phyloP scores from a whole-genome alignment of 2,888 invertebrate species.

The Leistus spinibarbis region DNA sequence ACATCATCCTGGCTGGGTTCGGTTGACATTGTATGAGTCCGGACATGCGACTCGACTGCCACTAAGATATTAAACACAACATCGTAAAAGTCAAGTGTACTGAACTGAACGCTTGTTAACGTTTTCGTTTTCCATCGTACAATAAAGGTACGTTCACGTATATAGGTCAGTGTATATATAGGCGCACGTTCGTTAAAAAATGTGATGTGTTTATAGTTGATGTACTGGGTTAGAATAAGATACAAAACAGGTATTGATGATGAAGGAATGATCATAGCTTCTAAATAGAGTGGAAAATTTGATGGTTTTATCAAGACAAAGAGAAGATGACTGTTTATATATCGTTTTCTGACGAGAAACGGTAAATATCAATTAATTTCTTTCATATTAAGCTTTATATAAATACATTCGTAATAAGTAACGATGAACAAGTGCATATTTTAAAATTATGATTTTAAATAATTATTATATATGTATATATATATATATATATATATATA shows the following conservation, averaged over 20 bases:
- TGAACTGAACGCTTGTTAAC: not conserved
- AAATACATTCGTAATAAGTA: no score
- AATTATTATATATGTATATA: not conserved
- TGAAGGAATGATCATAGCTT: not conserved
- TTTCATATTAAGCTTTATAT: no score
- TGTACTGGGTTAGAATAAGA: not conserved
- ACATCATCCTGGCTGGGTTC: not conserved
- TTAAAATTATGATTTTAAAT: no score
- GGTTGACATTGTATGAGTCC: not conserved
- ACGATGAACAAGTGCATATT: no score
- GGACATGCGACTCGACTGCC: not conserved
- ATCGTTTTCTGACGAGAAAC: not conserved
- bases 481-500: constrained; percentile 6
- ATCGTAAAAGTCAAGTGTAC: not conserved
- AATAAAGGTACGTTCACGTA: not conserved
- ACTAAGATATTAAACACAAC: not conserved
- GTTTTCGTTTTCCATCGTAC: not conserved
- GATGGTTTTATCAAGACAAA: not conserved
- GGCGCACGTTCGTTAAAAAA: not conserved
- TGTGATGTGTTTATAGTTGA: not conserved
- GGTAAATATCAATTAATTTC: no score
- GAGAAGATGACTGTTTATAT: not conserved
- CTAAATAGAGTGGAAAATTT: not conserved
- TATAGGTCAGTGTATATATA: not conserved
- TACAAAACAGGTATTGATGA: not conserved